phyloP scores from a whole-genome alignment of 2,113 vertebrate genomes.

The Tachysurus fulvidraco region DNA sequence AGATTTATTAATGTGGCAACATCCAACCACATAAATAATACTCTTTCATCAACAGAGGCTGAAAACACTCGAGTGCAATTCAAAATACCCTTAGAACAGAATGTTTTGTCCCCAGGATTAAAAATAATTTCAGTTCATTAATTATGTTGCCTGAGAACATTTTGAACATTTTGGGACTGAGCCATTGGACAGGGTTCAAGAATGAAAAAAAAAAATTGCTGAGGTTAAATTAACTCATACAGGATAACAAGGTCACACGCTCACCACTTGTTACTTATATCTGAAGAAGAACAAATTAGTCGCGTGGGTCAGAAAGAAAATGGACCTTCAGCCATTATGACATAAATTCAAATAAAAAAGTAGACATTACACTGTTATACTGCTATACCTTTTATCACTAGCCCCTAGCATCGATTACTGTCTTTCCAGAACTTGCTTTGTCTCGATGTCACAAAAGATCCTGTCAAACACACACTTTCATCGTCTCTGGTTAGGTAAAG shows the following conservation, averaged over 20 bases:
- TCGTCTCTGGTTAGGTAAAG: background rate
- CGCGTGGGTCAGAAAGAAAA: background rate
- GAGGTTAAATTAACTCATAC: background rate
- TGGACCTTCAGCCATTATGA: background rate
- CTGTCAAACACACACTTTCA: background rate
- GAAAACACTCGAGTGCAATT: background rate
- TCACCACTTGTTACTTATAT: background rate
- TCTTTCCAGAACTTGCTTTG: background rate
- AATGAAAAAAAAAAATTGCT: background rate
- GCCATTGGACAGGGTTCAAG: slow-evolving; percentile 4
- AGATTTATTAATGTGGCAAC: slow-evolving; percentile 63
- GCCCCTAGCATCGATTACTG: background rate
- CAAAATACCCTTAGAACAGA: slow-evolving; percentile 2
- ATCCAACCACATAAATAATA: slow-evolving; percentile 63
- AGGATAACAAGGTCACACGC: background rate
- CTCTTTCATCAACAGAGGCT: slow-evolving; percentile 24
- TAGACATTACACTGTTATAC: slow-evolving; percentile 1
- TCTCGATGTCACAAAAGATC: background rate
- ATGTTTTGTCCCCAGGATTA: background rate
- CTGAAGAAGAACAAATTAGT: background rate
- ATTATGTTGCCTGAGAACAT: slow-evolving; percentile 10
- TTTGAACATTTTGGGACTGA: background rate
- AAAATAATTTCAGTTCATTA: slow-evolving; percentile 29
- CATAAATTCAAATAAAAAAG: background rate
- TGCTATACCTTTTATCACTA: background rate